A percentile compares a stretch with the other conserved stretches of the same genome.
phyloP scores from a whole-genome alignment of 1,140 invertebrate genomes.

The Aradophagus sp. region DNA sequence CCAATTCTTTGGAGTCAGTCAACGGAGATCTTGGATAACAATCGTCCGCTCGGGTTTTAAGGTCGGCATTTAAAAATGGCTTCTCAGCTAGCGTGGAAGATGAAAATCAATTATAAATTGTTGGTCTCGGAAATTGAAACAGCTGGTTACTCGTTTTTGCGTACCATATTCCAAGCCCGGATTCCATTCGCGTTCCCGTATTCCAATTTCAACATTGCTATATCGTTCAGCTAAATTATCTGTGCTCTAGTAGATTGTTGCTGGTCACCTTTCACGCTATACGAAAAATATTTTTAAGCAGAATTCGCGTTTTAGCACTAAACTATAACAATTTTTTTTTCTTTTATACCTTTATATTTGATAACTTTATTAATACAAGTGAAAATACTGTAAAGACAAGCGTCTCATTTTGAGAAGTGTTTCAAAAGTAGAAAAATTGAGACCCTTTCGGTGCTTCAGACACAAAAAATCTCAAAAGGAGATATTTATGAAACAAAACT shows the following conservation, averaged over 20 bases:
- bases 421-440: too few relatives aligned
- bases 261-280: conserved; percentile 66
- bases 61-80: background rate
- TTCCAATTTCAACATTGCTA: conserved; percentile 49
- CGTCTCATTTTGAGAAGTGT: too few relatives aligned
- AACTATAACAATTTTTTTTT: conserved; percentile 2
- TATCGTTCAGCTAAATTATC: conserved; percentile 57
- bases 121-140: conserved; percentile 19
- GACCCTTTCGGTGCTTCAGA: too few relatives aligned
- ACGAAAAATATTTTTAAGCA: conserved; percentile 44
- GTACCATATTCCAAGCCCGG: conserved; percentile 14
- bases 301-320: conserved; percentile 27
- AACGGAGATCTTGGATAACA: too few relatives aligned
- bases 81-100: conserved; percentile 4
- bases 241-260: conserved; percentile 61
- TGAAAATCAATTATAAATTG: conserved; percentile 19
- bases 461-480: too few relatives aligned
- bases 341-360: background rate
- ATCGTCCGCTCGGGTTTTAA: too few relatives aligned
- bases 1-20: too few relatives aligned
- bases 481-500: too few relatives aligned
- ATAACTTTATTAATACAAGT: background rate
- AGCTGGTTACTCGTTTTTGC: conserved; percentile 8
- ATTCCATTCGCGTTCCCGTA: conserved; percentile 40
- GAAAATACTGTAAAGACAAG: too few relatives aligned